Base-by-base conservation (phyloP, 2,888 invertebrate species). In the Phasia obesa region DNA sequence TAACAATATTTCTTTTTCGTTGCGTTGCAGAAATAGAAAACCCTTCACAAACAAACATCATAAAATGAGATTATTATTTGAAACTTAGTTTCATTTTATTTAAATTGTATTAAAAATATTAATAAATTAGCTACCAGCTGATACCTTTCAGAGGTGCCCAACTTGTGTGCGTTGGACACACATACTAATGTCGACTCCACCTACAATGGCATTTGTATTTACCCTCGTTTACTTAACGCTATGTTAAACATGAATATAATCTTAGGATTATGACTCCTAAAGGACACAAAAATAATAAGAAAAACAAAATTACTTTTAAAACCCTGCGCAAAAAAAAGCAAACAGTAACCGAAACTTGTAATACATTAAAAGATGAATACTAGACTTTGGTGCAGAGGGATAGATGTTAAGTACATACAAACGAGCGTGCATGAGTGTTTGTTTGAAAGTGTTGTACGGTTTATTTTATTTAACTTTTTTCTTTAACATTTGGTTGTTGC, bases 191-290 rank as follows among this genome's bases (percentile, higher is more conserved):
- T 42, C n/a, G 27, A 21, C 19, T 65, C 7, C 35, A n/a, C 4
- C 23, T 59, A n/a, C 49, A 23, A 38, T 64, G 11, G 19, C 19
- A 6, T 38, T 17, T 49, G 15, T 59, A 15, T 51, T 17, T 59
- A 11, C 44, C 38, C 27, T 65, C 38, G 9, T 65, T 71, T 65
- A 35, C 62, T 69, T 83, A 62, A 67, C 80, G 77, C 47, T 53
- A 78, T 83, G 70, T 75, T 82, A 67, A 87, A 89, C 89, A 89
- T 89, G 89, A 87, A 89, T 89, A 89, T 87, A 89, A 89, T 89
- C 90, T 89, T 89, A 88, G 88, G 88, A 86, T 89, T 87, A 89
- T 87, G 89, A 87, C 85, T 87, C 88, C 89, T 78, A 53, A 57
- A 84, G 86, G 86, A 86, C 78, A 83, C 55, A 55, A 75, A 79